phyloP scores from a whole-genome alignment of 2,113 vertebrate species.

The Pundamilia nyererei region DNA sequence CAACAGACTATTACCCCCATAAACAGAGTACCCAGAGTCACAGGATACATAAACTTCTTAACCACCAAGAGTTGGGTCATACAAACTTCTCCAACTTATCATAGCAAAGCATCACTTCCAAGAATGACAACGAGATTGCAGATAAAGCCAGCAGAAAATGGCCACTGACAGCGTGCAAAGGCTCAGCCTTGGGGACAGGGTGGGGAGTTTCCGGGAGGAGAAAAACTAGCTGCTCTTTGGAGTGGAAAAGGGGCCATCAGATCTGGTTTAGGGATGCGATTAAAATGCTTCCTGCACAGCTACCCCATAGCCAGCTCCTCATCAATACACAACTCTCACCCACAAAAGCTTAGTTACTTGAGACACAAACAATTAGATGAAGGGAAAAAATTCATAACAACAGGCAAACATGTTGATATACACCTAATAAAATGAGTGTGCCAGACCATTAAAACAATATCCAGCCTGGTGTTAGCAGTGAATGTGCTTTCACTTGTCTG shows the following conservation, averaged over 20 bases:
- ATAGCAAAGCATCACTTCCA: background rate
- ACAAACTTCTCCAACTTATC: background rate
- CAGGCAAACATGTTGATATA: background rate
- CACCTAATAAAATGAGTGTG: background rate
- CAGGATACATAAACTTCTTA: background rate
- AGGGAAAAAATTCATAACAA: background rate
- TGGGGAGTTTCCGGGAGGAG: slow-evolving; percentile 27
- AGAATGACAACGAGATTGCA: background rate
- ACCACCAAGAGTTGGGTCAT: background rate
- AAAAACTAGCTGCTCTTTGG: background rate
- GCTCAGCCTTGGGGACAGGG: slow-evolving; percentile 51
- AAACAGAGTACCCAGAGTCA: background rate
- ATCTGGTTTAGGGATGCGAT: slow-evolving; percentile 11
- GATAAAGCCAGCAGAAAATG: background rate
- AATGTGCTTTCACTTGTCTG: slow-evolving; percentile 40
- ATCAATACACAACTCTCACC: background rate
- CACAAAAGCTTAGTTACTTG: background rate
- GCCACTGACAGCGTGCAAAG: background rate
- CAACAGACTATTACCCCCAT: background rate
- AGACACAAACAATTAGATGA: background rate
- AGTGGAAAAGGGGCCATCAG: background rate
- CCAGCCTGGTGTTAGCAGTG: background rate
- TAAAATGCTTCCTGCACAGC: slow-evolving; percentile 34
- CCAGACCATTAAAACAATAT: slow-evolving; percentile 7
- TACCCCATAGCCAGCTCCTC: background rate